Evolutionary conservation across 53 echinoderm and acorn worm species (phyloP).

Genomic region (Holothuria scabra): DNA sequence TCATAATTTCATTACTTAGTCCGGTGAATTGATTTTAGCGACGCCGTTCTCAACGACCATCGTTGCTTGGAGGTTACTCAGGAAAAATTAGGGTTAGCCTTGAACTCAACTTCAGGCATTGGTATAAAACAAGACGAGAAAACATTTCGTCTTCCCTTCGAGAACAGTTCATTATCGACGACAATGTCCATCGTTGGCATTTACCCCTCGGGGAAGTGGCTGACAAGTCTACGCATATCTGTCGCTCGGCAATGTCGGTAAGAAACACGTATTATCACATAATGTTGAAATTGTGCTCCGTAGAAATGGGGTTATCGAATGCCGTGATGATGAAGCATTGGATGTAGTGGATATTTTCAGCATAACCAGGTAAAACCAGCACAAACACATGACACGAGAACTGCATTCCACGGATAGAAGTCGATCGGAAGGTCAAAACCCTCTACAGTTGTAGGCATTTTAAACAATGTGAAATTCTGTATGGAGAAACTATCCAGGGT

Average conservation of each 20-base stretch:
- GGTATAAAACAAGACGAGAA: not conserved
- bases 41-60: constrained; percentile 36
- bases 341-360: no score
- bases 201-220: constrained; percentile 5
- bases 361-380: no score
- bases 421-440: no score
- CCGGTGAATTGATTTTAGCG: constrained; percentile 39
- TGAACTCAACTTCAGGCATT: constrained; percentile 14
- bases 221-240: constrained; percentile 17
- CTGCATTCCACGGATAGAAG: no score
- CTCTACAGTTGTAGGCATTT: no score
- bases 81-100: constrained; percentile 30
- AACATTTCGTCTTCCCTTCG: constrained; percentile 11
- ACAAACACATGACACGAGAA: no score
- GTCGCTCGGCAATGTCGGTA: constrained; percentile 2
- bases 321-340: no score
- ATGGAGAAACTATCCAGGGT: no score
- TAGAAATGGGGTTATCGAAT: no score
- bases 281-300: no score
- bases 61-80: constrained; percentile 19
- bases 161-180: constrained; percentile 3
- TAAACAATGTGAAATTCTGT: no score
- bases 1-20: constrained; percentile 36
- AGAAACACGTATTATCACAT: constrained; percentile 22
- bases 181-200: constrained; percentile 16